Base-by-base conservation (phyloP, 2,113 vertebrate species). In the Larimichthys polyactis region DNA sequence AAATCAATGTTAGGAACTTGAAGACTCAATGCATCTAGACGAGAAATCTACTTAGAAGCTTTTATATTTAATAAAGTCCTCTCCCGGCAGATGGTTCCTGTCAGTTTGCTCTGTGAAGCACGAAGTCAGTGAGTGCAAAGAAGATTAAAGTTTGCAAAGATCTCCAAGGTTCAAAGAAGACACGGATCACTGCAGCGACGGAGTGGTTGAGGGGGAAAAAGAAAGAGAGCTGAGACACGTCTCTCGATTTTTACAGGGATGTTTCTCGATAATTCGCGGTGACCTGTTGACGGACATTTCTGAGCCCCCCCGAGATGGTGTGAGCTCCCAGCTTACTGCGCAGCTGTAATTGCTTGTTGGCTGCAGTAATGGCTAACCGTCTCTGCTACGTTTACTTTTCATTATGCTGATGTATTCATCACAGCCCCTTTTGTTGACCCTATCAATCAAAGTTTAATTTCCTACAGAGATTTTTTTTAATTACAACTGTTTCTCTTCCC, bases 371-470 rank as follows among this genome's bases (percentile, higher is more conserved):
- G 78, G 75, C 78, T 57, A 73, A 71, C 76, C 75, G 82, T 84
- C 85, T 71, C 58, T 52, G 59, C 62, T 27, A 29, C 54, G 66
- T 89, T 91, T 91, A 76, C 90, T 87, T 90, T 91, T 92, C 91
- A 92, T 92, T 89, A 85, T 74, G 85, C 65, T 90, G 87, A 92
- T 88, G 82, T 87, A 88, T 92, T 93, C 92, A 90, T 91, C 78
- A 44, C 40, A 11, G 80, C 71, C 63, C 80, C 70, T 79, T 83
- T 82, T 88, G 88, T 92, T 93, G 93, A 94, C 92, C 90, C 92
- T 94, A 91, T 93, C 90, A 90, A 93, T 94, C 91, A 90, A 70
- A 87, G 87, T 93, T 94, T 90, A 89, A 94, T 93, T 91, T 93
- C 87, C 76, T 79, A 82, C 86, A 90, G 84, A 94, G 91, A 87